Percentiles rank a stretch among this genome's conserved stretches.
Evolutionary conservation across 2,888 invertebrate species (phyloP).

Genomic region (Conus canariensis): DNA sequence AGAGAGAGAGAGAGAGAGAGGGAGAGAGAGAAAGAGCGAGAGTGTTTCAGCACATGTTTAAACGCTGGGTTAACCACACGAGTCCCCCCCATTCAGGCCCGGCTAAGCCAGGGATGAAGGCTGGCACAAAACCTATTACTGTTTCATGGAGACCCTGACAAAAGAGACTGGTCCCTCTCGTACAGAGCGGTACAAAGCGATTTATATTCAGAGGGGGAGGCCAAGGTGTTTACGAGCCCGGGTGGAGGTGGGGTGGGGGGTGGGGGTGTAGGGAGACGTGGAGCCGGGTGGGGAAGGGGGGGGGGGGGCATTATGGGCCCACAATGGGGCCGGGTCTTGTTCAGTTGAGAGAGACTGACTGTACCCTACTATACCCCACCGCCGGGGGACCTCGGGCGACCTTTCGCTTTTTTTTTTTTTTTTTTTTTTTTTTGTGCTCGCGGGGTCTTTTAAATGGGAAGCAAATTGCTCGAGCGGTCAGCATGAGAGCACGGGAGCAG

Average conservation of each 20-base stretch:
- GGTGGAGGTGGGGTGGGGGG: not conserved
- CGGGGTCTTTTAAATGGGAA: constrained; percentile 27
- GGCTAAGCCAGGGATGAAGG: constrained; percentile 13
- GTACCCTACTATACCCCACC: not conserved
- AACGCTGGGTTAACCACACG: constrained; percentile 26
- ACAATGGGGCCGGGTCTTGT: not conserved
- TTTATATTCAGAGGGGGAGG: constrained; percentile 22
- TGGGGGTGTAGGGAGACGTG: not conserved
- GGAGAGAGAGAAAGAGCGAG: not conserved
- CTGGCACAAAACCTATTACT: not conserved
- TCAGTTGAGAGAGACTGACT: not conserved
- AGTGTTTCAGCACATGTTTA: constrained; percentile 23
- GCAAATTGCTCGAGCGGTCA: constrained; percentile 36
- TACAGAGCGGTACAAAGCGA: constrained; percentile 19
- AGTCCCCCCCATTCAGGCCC: not conserved
- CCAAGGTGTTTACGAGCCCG: constrained; percentile 8
- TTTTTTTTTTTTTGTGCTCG: too few species aligned
- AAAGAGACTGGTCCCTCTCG: not conserved
- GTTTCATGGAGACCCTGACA: constrained; percentile 3
- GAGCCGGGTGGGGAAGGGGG: not conserved
- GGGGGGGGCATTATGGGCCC: constrained; percentile 12
- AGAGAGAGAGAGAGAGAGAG: not conserved
- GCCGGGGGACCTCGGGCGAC: not conserved
- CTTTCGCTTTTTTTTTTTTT: not conserved
- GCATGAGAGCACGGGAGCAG: constrained; percentile 6